Conservation (phyloP, 2,888 invertebrate species). For the Exocentrus adspersus region DNA sequence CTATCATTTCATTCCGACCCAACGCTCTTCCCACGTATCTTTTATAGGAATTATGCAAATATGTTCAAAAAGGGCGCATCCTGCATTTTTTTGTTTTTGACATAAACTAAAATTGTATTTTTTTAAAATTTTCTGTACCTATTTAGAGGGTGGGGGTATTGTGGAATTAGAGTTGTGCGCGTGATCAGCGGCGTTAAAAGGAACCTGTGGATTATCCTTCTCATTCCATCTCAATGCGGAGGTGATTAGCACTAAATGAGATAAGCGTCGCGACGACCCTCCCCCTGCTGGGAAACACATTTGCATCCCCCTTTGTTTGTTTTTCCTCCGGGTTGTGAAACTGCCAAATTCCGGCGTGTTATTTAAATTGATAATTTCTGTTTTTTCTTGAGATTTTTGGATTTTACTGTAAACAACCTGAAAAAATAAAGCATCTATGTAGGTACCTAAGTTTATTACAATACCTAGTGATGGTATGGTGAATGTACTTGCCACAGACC, state of each 20-base stretch:
- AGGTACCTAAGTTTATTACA: too few species aligned
- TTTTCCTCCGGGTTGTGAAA: not conserved
- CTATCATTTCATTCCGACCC: not conserved
- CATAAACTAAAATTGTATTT: too few species aligned
- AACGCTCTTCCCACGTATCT: too few species aligned
- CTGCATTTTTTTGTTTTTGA: too few species aligned
- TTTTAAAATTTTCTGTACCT: not conserved
- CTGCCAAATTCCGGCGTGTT: not conserved
- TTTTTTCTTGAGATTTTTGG: too few species aligned
- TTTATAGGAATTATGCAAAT: too few species aligned
- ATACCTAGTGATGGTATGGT: too few species aligned
- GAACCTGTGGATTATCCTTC: constrained; percentile 23
- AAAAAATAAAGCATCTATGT: not conserved
- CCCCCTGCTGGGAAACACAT: not conserved
- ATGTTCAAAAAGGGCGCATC: too few species aligned
- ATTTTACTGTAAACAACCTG: not conserved
- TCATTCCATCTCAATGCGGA: constrained; percentile 9
- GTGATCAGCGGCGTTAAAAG: constrained; percentile 24
- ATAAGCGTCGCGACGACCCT: not conserved
- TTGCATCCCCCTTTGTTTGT: constrained; percentile 1
- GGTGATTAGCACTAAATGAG: constrained; percentile 15
- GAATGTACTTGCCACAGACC: too few species aligned
- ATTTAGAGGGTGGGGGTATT: constrained; percentile 19
- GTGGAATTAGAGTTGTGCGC: constrained; percentile 25
- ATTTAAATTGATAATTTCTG: not conserved